Conservation (phyloP, 2,113 vertebrate species). For the Deroptyus accipitrinus region DNA sequence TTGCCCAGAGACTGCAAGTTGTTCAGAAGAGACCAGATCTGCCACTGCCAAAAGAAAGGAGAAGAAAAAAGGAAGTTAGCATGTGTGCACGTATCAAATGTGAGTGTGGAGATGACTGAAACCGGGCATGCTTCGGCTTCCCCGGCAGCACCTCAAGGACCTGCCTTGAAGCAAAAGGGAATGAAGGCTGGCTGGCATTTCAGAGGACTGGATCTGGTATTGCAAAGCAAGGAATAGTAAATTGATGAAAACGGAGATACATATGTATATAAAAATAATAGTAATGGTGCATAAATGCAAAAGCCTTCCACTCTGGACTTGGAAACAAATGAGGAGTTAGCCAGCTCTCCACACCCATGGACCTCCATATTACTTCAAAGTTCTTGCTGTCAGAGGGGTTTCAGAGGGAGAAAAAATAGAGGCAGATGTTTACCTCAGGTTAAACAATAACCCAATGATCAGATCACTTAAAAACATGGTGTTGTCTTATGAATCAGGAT, state of each 20-base stretch:
- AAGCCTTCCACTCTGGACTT: rapidly evolving
- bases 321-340: not conserved
- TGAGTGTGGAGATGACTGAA: not conserved
- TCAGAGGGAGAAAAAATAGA: not conserved
- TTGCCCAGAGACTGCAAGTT: slow-evolving; percentile 46
- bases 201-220: not conserved
- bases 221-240: not conserved
- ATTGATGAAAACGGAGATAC: not conserved
- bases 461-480: not conserved
- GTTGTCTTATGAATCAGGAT: not conserved
- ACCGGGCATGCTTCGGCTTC: not conserved
- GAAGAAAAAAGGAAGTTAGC: not conserved
- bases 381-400: not conserved
- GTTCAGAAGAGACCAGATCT: slow-evolving; percentile 71
- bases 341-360: not conserved
- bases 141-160: not conserved
- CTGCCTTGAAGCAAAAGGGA: not conserved
- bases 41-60: slow-evolving; percentile 67
- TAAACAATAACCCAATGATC: not conserved
- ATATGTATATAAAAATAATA: not conserved
- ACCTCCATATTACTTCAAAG: not conserved
- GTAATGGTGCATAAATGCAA: not conserved
- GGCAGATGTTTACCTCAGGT: not conserved
- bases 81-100: rapidly evolving
- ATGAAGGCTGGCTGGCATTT: not conserved